These are phyloP conservation scores for Mugil cephalus DNA, from an alignment of 2,113 vertebrate genomes.

Conservation along the genomic window DNA sequence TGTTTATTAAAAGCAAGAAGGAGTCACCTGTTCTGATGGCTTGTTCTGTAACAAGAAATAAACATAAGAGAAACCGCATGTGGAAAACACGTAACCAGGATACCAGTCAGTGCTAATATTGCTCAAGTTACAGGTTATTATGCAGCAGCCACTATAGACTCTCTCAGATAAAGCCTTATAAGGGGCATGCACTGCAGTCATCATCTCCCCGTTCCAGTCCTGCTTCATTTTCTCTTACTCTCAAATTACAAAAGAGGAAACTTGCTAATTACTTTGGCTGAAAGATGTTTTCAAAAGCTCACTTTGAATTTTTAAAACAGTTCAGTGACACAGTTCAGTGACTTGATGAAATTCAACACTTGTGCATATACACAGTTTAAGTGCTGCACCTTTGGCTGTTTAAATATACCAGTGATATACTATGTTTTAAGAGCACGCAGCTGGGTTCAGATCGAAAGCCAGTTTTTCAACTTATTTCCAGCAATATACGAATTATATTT, in stretches of 20 bases:
- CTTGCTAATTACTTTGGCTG: conserved; percentile 47
- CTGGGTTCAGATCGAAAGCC: not conserved
- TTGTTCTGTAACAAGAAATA: not conserved
- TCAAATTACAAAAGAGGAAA: conserved; percentile 51
- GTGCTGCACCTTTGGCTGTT: conserved; percentile 2
- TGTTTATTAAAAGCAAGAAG: not conserved
- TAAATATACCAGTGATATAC: not conserved
- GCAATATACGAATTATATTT: conserved; percentile 15
- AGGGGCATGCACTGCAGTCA: conserved; percentile 22
- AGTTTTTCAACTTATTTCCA: conserved; percentile 4
- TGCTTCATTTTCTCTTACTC: conserved; percentile 47
- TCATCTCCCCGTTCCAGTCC: conserved; percentile 25
- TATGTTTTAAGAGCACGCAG: not conserved
- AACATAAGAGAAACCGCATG: conserved; percentile 8
- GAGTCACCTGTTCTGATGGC: not conserved
- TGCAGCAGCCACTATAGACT: conserved; percentile 15
- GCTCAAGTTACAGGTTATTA: conserved; percentile 41
- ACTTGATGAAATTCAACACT: conserved; percentile 35
- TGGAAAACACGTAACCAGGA: conserved; percentile 28
- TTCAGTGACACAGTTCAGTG: conserved; percentile 5
- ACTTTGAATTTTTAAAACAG: conserved; percentile 9
- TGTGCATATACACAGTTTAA: not conserved
- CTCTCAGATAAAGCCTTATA: conserved; percentile 36
- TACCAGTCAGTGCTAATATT: conserved; percentile 9
- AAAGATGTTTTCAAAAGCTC: conserved; percentile 45